Percentiles rank a stretch among this genome's conserved stretches.
These are phyloP conservation scores for Oplegnathus fasciatus DNA, from an alignment of 2,113 vertebrate genomes.

Conservation along the genomic window DNA sequence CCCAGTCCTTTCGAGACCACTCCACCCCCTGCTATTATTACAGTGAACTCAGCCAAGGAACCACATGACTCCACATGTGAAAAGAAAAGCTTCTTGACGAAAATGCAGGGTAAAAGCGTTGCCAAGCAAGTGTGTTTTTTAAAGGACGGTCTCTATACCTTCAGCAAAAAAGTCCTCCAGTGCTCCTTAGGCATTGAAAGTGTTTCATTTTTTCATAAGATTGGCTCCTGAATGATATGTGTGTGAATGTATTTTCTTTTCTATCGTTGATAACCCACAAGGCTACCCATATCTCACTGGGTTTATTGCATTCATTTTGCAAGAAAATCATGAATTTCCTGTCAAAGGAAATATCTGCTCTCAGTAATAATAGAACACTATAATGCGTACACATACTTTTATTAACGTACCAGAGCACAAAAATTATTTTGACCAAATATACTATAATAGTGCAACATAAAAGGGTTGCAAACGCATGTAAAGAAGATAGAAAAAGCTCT, in stretches of 20 bases:
- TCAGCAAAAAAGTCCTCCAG: slow-evolving; percentile 17
- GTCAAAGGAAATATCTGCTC: background rate
- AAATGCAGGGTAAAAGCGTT: slow-evolving; percentile 41
- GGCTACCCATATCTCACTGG: background rate
- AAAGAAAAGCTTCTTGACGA: slow-evolving; percentile 42
- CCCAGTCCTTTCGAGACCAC: slow-evolving; percentile 17
- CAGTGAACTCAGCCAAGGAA: slow-evolving; percentile 14
- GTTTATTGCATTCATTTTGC: slow-evolving; percentile 12
- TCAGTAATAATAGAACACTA: background rate
- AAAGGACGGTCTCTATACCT: slow-evolving; percentile 40
- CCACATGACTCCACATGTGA: slow-evolving; percentile 16
- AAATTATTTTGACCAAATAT: background rate
- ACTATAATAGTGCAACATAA: background rate
- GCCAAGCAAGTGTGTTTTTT: slow-evolving; percentile 27
- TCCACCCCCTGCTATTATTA: slow-evolving; percentile 27
- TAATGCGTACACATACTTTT: background rate
- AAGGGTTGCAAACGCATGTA: background rate
- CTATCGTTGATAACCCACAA: slow-evolving; percentile 3
- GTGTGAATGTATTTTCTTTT: slow-evolving; percentile 31
- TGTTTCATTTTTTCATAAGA: slow-evolving; percentile 8
- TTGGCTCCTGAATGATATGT: slow-evolving; percentile 8
- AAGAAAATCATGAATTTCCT: slow-evolving; percentile 1
- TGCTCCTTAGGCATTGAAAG: slow-evolving; percentile 10
- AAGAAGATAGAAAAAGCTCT: background rate
- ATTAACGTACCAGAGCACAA: background rate